Percentiles rank a stretch among this genome's conserved stretches.
These are phyloP conservation scores for Caenorhabditis panamensis DNA, from an alignment of 2,888 invertebrate species.

Conservation along the genomic window DNA sequence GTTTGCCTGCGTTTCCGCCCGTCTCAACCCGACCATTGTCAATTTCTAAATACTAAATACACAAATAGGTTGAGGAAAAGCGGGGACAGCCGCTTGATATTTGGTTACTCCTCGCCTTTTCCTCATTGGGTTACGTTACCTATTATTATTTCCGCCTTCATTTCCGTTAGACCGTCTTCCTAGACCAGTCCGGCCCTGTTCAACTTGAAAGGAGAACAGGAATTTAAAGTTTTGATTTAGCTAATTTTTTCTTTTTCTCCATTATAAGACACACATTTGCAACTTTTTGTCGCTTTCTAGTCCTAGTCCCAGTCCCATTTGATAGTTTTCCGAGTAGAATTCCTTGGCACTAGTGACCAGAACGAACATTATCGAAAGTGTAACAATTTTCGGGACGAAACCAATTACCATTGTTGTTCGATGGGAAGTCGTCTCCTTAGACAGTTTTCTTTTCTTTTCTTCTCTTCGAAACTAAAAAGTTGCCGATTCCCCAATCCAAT, in stretches of 20 bases:
- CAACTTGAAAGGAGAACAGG: too few species aligned
- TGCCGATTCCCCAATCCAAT: conserved; percentile 12
- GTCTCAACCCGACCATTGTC: conserved; percentile 7
- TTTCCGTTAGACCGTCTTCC: not conserved
- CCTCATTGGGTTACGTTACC: conserved; percentile 58
- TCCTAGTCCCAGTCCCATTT: conserved; percentile 5
- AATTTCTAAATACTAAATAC: conserved; percentile 15
- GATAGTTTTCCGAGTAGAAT: conserved; percentile 19
- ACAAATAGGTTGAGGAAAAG: conserved; percentile 35
- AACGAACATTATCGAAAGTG: conserved; percentile 47
- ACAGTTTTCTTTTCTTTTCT: not conserved
- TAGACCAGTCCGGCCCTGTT: conserved; percentile 7
- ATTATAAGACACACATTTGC: not conserved
- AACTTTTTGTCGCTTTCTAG: conserved; percentile 17
- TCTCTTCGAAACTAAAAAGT: conserved; percentile 33
- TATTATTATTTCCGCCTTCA: conserved; percentile 38
- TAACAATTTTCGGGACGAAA: conserved; percentile 51
- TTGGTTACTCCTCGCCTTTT: conserved; percentile 55
- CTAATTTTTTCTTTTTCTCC: conserved; percentile 3
- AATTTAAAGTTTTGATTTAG: conserved; percentile 8
- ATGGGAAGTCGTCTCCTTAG: conserved; percentile 11
- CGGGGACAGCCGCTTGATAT: conserved; percentile 46
- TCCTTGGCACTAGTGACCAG: conserved; percentile 40
- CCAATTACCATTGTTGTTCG: conserved; percentile 51
- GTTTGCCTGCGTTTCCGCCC: too few species aligned